A percentile compares a stretch with the other conserved stretches of the same genome.
Evolutionary conservation across 2,888 invertebrate species (phyloP).

Genomic region (Megaustenia siamemsis): DNA sequence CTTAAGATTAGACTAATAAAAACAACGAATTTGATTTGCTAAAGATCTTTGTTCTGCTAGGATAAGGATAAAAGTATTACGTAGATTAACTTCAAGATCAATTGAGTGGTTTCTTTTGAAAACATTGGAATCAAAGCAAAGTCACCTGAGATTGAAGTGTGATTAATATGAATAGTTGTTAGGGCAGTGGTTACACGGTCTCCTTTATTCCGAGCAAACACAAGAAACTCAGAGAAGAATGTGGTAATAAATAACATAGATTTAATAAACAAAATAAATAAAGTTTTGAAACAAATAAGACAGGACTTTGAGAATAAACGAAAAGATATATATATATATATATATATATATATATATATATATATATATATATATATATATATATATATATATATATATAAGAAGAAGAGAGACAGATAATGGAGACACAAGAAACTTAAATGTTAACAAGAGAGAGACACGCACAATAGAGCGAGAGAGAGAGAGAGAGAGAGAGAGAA

Average conservation of each 20-base stretch:
- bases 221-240: not conserved
- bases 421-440: not conserved
- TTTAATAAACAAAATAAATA: too few species aligned
- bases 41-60: too few species aligned
- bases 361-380: constrained; percentile 5
- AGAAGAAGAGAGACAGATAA: not conserved
- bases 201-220: too few species aligned
- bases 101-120: too few species aligned
- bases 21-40: too few species aligned
- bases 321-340: not conserved
- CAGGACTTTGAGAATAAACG: not conserved
- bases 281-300: not conserved
- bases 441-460: not conserved
- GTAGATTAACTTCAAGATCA: too few species aligned
- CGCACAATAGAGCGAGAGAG: not conserved
- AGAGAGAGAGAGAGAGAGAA: not conserved
- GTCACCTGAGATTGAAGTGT: too few species aligned
- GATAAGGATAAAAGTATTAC: too few species aligned
- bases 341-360: not conserved
- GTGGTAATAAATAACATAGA: not conserved
- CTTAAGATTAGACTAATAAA: too few species aligned
- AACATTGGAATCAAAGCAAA: too few species aligned
- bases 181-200: too few species aligned
- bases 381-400: not conserved
- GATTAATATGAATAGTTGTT: too few species aligned